Conservation (phyloP, 2,888 invertebrate genomes). For the Noctua comes region DNA sequence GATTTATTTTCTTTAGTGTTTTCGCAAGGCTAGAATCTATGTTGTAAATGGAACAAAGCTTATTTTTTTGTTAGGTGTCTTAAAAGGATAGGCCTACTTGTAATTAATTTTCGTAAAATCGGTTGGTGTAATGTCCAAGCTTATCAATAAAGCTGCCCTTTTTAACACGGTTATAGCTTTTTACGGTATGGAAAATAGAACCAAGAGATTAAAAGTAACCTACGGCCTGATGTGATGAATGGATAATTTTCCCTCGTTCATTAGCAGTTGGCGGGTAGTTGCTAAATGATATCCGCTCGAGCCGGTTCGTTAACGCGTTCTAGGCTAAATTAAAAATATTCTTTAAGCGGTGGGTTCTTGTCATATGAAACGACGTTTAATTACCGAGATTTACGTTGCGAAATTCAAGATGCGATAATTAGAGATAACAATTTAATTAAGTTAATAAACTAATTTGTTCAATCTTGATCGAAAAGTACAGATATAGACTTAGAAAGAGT, state of each 20-base stretch:
- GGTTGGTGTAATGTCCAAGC: not conserved
- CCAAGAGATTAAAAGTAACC: conserved; percentile 11
- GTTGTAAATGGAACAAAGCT: conserved; percentile 9
- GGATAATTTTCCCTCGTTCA: conserved; percentile 68
- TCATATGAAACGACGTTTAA: conserved; percentile 49
- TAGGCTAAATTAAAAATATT: conserved; percentile 53
- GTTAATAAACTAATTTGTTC: not conserved
- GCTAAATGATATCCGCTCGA: conserved; percentile 60
- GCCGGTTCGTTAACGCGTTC: conserved; percentile 63
- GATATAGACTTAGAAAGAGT: not conserved
- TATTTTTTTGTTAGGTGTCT: not conserved
- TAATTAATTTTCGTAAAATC: conserved; percentile 19
- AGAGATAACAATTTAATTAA: conserved; percentile 12
- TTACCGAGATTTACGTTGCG: conserved; percentile 54
- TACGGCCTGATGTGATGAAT: conserved; percentile 56
- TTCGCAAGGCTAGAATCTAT: conserved; percentile 1
- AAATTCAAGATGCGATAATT: conserved; percentile 22
- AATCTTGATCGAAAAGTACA: not conserved
- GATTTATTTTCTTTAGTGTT: not conserved
- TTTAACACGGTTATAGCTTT: not conserved
- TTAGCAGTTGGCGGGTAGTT: conserved; percentile 65
- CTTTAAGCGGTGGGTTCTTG: conserved; percentile 38
- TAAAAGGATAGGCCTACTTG: not conserved
- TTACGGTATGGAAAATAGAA: conserved; percentile 17
- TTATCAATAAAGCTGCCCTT: not conserved